phyloP scores from a whole-genome alignment of 2,113 vertebrate genomes.

The Callospermophilus lateralis region DNA sequence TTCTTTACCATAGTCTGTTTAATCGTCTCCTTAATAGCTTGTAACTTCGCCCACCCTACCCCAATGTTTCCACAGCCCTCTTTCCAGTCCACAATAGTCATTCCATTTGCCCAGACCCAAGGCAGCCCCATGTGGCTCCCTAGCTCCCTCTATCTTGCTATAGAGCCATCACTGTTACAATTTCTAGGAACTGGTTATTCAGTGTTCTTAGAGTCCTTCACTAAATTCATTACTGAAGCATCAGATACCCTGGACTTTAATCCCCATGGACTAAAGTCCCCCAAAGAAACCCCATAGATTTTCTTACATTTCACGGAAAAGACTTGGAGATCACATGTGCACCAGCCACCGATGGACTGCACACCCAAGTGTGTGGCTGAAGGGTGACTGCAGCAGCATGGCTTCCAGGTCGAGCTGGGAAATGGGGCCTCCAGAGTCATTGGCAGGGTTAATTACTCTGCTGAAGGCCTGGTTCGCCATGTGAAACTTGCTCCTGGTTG shows the following conservation, averaged over 20 bases:
- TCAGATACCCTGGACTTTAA: background rate
- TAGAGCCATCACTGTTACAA: background rate
- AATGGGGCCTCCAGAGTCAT: slow-evolving; percentile 66
- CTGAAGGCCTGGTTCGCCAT: slow-evolving; percentile 47
- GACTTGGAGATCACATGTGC: background rate
- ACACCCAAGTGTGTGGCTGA: background rate
- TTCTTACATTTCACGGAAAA: background rate
- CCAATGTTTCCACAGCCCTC: background rate
- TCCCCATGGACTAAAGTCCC: background rate
- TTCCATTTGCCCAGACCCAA: fast-evolving
- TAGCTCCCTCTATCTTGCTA: background rate
- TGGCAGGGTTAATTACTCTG: slow-evolving; percentile 71
- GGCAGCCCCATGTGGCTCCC: background rate
- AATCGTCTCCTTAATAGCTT: background rate
- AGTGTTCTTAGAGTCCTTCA: background rate
- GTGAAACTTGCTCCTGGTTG: slow-evolving; percentile 57
- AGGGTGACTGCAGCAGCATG: slow-evolving; percentile 12
- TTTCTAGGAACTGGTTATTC: background rate
- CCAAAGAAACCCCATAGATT: background rate
- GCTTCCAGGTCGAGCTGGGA: slow-evolving; percentile 69
- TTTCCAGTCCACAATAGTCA: background rate
- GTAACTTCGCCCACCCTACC: background rate
- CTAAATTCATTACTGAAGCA: background rate
- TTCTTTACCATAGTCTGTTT: background rate
- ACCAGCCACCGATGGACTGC: background rate